Evolutionary conservation across 2,888 invertebrate species (phyloP).

Genomic region (Pristionchus maxplancki): DNA sequence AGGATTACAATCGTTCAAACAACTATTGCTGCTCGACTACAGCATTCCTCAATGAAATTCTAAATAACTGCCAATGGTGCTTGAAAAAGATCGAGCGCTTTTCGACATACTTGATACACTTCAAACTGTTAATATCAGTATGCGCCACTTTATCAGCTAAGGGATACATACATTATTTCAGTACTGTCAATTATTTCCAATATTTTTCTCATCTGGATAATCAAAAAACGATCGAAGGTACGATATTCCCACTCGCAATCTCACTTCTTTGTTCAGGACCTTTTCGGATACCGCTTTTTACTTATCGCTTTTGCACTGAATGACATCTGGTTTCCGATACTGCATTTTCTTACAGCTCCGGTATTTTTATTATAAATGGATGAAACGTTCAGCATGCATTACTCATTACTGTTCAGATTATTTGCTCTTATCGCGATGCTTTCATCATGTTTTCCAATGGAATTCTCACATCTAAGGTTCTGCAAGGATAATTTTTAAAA

Average conservation of each 20-base stretch:
- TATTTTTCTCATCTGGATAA: neutral
- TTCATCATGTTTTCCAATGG: slow-evolving; percentile 20
- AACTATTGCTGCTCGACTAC: neutral
- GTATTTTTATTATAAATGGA: neutral
- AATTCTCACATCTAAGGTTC: slow-evolving; percentile 9
- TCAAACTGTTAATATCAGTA: neutral
- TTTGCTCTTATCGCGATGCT: neutral
- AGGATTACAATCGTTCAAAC: neutral
- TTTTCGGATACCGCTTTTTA: neutral
- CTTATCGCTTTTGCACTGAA: neutral
- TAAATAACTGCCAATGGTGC: neutral
- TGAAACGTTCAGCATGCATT: neutral
- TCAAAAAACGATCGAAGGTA: neutral
- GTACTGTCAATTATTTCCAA: neutral
- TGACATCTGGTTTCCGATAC: neutral
- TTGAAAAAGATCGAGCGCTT: neutral
- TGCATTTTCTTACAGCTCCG: neutral
- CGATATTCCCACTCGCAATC: no score
- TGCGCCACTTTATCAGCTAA: neutral
- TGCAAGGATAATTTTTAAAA: neutral
- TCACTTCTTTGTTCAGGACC: neutral
- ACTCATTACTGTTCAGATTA: neutral
- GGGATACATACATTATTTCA: neutral
- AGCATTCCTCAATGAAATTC: neutral
- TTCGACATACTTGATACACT: neutral